Base-by-base conservation (phyloP, 2,113 vertebrate species). In the Martes martes region DNA sequence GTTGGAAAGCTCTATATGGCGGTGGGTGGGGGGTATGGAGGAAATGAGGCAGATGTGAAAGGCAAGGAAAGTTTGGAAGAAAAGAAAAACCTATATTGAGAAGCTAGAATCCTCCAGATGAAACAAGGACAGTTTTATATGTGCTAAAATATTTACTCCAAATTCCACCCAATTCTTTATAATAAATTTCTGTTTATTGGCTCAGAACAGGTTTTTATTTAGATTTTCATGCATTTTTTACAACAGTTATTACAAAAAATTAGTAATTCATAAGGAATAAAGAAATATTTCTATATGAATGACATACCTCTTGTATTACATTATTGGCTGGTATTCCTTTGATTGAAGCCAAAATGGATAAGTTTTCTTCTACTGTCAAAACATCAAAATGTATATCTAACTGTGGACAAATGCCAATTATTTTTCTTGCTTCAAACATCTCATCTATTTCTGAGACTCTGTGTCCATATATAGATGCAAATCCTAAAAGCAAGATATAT, bases 341-440 rank as follows among this genome's bases (percentile, higher is more conserved):
- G 94, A 99, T 99, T 63, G 99, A 99, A 31, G 99, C 99, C 36
- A 99, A 99, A 74, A 99, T 99, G 96, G 99, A 99, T 73, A 99
- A 99, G 97, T 99, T 99, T 96, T 99, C 99, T 98, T 99, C 99
- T 96, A 99, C 99, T 0, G 99, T 99, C 4, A 99, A 83, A 26
- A 99, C 99, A 55, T 99, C 99, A 0, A 99, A 99, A 98, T 99
- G 99, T 89, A 99, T 99, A 98, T 99, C 99, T 19, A 99, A 98
- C 98, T 99, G 99, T 31, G 99, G 99, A 89, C 99, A 99, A 93
- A 99, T 99, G 8, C 99, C 99, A 33, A 99, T 99, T 91, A 99
- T 99, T 97, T 99, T 99, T 97, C 99, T 99, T 98, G 99, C 99
- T 95, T 99, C 99, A 0, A 99, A 98, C 83, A 99, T 99, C 59